Conservation (phyloP, 2,888 invertebrate genomes). For the Yponomeuta malinellus region DNA sequence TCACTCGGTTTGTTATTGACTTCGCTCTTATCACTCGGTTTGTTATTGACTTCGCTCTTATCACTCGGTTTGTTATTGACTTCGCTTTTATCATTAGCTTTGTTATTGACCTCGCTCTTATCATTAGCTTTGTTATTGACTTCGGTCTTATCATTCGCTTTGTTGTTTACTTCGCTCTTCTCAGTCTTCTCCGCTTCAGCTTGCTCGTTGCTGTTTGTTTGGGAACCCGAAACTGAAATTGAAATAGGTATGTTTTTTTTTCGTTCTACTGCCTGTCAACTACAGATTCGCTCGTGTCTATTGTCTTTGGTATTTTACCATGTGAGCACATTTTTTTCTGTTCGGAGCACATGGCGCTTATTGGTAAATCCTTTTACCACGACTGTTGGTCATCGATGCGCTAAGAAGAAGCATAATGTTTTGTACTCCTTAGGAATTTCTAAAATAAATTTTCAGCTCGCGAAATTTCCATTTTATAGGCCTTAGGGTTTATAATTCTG, state of each 20-base stretch:
- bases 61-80: background rate
- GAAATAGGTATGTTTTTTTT: background rate
- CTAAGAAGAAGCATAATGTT: too few relatives aligned
- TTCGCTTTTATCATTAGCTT: background rate
- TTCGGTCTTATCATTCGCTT: background rate
- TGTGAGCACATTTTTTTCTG: too few relatives aligned
- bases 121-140: background rate
- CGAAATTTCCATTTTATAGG: too few relatives aligned
- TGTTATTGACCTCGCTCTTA: background rate
- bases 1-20: background rate
- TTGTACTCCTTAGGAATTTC: too few relatives aligned
- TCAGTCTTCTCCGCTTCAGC: background rate
- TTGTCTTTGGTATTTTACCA: background rate
- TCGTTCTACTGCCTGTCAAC: background rate
- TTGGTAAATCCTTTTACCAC: background rate
- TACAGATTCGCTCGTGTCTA: background rate
- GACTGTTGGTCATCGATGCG: too few relatives aligned
- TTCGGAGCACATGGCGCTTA: background rate
- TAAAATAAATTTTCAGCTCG: too few relatives aligned
- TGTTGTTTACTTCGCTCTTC: background rate
- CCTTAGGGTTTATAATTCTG: too few relatives aligned
- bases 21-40: background rate
- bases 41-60: background rate
- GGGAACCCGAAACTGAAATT: background rate
- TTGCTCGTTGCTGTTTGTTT: background rate